phyloP scores from a whole-genome alignment of 1,140 invertebrate genomes.

The Heliconius congener region DNA sequence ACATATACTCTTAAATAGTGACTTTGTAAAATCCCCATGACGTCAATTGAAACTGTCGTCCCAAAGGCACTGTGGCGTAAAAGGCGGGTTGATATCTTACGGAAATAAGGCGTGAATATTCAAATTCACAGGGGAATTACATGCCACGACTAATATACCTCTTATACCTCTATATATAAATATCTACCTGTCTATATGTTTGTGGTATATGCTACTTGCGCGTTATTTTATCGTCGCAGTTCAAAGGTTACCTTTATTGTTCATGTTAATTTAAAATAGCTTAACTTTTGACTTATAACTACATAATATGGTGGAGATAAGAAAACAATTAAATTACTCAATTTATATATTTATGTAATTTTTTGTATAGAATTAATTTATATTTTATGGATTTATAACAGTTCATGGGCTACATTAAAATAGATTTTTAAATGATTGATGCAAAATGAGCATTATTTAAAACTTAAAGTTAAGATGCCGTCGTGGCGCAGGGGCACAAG shows the following conservation, averaged over 20 bases:
- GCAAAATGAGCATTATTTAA: no score
- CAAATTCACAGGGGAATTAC: constrained; percentile 26
- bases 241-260: background rate
- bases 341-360: no score
- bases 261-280: background rate
- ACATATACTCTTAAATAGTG: constrained; percentile 30
- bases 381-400: no score
- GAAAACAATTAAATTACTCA: no score
- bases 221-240: background rate
- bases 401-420: no score
- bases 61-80: constrained; percentile 25
- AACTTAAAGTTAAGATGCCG: no score
- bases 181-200: background rate
- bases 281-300: background rate
- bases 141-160: constrained; percentile 1
- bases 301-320: no score
- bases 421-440: no score
- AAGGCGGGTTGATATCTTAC: constrained; percentile 16
- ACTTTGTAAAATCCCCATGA: constrained; percentile 52
- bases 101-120: constrained; percentile 23
- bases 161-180: background rate
- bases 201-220: background rate
- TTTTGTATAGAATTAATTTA: no score
- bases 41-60: constrained; percentile 45
- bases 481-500: no score